Percentiles rank a stretch among this genome's conserved stretches.
Conservation (phyloP, 2,888 invertebrate species). For the Heliconius ethilla region DNA sequence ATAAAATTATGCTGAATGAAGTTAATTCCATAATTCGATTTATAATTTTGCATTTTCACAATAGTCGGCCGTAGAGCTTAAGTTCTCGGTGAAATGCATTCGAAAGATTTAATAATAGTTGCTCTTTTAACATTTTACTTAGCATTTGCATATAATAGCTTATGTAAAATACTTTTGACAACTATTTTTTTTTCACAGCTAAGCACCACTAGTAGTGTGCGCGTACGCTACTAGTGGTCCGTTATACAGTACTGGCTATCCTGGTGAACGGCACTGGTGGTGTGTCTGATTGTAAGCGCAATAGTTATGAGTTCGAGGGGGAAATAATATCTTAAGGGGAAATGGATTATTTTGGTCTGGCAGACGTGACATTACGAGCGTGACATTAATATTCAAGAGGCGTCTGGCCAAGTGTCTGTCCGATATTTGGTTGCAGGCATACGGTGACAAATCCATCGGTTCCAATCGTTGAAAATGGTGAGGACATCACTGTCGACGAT, state of each 20-base stretch:
- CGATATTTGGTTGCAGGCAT: too few relatives aligned
- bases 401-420: too few relatives aligned
- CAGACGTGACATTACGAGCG: too few relatives aligned
- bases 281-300: too few relatives aligned
- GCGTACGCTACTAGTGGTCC: background rate
- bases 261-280: too few relatives aligned
- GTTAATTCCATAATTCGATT: conserved; percentile 26
- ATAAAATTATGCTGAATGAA: conserved; percentile 16
- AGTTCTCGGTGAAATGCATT: conserved; percentile 24
- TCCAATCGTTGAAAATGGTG: too few relatives aligned
- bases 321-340: too few relatives aligned
- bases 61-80: conserved; percentile 21
- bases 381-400: too few relatives aligned
- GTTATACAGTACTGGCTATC: background rate
- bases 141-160: conserved; percentile 21
- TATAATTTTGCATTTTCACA: conserved; percentile 23
- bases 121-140: conserved; percentile 25
- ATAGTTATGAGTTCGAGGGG: too few relatives aligned
- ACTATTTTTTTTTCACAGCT: background rate
- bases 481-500: too few relatives aligned
- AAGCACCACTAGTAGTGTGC: background rate
- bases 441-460: too few relatives aligned
- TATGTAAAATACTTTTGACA: conserved; percentile 20
- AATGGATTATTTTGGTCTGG: too few relatives aligned
- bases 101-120: conserved; percentile 24